A percentile compares a stretch with the other conserved stretches of the same genome.
Conservation (phyloP, 2,888 invertebrate genomes). For the Thecocarcelia acutangulata region DNA sequence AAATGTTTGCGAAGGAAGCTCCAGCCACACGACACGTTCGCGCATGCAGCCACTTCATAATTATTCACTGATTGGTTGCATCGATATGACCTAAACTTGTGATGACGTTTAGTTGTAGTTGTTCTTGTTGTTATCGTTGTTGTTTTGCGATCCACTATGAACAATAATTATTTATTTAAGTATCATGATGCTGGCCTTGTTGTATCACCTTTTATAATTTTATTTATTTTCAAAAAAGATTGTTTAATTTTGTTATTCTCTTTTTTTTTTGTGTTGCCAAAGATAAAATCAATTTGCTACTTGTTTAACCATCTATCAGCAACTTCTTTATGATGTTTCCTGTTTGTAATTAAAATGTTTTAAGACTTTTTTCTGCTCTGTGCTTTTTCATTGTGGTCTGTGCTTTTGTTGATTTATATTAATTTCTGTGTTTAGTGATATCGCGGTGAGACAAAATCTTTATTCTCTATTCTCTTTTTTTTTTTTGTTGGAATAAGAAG, state of each 20-base stretch:
- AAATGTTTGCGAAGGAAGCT: too few relatives aligned
- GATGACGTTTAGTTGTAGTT: constrained; percentile 26
- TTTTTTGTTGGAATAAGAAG: too few relatives aligned
- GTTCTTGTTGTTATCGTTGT: too few relatives aligned
- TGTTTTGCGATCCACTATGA: not conserved
- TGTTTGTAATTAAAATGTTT: constrained; percentile 63
- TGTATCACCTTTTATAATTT: constrained; percentile 56
- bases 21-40: too few relatives aligned
- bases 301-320: constrained; percentile 55
- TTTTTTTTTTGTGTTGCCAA: constrained; percentile 8
- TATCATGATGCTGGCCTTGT: constrained; percentile 48
- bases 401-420: constrained; percentile 18
- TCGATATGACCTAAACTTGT: constrained; percentile 47
- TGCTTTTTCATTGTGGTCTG: not conserved
- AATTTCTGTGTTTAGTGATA: constrained; percentile 5
- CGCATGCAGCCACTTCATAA: constrained; percentile 49
- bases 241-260: not conserved
- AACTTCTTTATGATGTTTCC: constrained; percentile 57
- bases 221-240: constrained; percentile 16
- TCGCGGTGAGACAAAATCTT: too few relatives aligned
- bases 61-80: constrained; percentile 55
- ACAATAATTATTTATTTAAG: not conserved
- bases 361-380: not conserved
- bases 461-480: too few relatives aligned
- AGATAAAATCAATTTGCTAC: constrained; percentile 62